phyloP scores from a whole-genome alignment of 2,888 invertebrate genomes.

The Gerosis bhagava region DNA sequence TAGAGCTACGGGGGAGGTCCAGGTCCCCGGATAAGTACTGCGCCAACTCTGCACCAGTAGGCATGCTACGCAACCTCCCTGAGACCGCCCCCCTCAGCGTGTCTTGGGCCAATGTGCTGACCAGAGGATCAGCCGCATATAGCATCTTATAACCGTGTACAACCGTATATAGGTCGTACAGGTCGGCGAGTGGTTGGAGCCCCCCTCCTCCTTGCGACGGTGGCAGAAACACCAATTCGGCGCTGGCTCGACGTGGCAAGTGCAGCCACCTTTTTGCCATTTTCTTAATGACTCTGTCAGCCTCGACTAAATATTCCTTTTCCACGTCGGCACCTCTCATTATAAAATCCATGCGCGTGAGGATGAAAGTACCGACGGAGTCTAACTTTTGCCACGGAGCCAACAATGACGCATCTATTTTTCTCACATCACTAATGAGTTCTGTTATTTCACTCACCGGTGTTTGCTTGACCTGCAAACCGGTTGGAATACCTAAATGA shows the following conservation, averaged over 20 bases:
- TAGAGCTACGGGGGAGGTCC: too few species aligned
- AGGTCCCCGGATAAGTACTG: background rate
- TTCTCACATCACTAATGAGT: too few species aligned
- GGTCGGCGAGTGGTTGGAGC: background rate
- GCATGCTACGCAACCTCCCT: background rate
- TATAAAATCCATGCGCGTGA: too few species aligned
- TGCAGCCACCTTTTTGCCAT: too few species aligned
- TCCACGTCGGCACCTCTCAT: slow-evolving; percentile 2
- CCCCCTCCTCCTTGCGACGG: background rate
- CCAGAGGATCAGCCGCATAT: background rate
- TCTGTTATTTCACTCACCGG: too few species aligned
- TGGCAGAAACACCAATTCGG: background rate
- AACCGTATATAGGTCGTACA: background rate
- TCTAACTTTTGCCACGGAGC: too few species aligned
- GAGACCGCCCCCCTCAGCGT: background rate
- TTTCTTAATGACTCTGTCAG: too few species aligned
- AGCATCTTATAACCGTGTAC: background rate
- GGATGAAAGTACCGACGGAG: too few species aligned
- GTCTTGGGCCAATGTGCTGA: background rate
- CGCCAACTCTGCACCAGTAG: background rate
- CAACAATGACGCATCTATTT: too few species aligned
- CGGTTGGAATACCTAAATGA: too few species aligned
- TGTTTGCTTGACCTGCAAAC: too few species aligned
- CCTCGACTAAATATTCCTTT: too few species aligned
- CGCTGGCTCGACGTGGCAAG: background rate